A percentile compares a stretch with the other conserved stretches of the same genome.
Conservation (phyloP, 2,888 invertebrate species). For the Hirtodrosophila cameraria region DNA sequence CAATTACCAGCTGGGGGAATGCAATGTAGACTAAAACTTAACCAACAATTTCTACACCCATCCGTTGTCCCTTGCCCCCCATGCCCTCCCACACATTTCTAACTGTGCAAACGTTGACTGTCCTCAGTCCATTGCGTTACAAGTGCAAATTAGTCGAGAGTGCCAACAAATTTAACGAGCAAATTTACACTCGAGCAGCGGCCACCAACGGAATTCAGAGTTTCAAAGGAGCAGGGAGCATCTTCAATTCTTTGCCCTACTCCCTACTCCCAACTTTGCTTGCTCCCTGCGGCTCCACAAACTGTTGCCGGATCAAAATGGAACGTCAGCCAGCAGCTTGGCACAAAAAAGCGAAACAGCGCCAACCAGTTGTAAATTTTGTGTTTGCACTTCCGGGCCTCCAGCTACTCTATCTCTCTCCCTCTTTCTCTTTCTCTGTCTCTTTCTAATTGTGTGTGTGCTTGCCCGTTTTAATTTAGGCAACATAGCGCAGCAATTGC, state of each 20-base stretch:
- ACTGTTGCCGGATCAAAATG: slow-evolving; percentile 53
- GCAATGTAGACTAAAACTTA: slow-evolving; percentile 35
- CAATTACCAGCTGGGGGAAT: slow-evolving; percentile 65
- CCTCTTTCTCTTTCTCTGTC: background rate
- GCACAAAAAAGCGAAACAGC: slow-evolving; percentile 34
- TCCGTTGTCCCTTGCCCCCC: background rate
- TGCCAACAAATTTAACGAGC: slow-evolving; percentile 80
- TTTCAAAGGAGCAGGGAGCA: slow-evolving; percentile 28
- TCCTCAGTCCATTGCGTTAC: slow-evolving; percentile 60
- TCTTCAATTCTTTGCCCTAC: background rate
- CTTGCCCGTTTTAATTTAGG: slow-evolving; percentile 69
- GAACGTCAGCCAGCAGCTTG: slow-evolving; percentile 38
- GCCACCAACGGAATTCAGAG: slow-evolving; percentile 51
- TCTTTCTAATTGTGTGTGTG: slow-evolving; percentile 15
- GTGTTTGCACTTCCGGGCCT: slow-evolving; percentile 55
- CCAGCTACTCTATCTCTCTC: slow-evolving; percentile 14
- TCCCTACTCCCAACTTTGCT: background rate
- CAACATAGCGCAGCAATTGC: slow-evolving; percentile 61
- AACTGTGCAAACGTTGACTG: too few relatives aligned
- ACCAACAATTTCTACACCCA: slow-evolving; percentile 18
- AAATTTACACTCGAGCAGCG: slow-evolving; percentile 75
- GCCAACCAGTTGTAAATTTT: slow-evolving; percentile 59
- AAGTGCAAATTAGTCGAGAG: slow-evolving; percentile 80
- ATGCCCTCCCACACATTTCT: background rate
- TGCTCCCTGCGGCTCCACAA: slow-evolving; percentile 6